Evolutionary conservation across 2,797 vertebrate species (phyloP).

Genomic region (Potorous gilbertii): DNA sequence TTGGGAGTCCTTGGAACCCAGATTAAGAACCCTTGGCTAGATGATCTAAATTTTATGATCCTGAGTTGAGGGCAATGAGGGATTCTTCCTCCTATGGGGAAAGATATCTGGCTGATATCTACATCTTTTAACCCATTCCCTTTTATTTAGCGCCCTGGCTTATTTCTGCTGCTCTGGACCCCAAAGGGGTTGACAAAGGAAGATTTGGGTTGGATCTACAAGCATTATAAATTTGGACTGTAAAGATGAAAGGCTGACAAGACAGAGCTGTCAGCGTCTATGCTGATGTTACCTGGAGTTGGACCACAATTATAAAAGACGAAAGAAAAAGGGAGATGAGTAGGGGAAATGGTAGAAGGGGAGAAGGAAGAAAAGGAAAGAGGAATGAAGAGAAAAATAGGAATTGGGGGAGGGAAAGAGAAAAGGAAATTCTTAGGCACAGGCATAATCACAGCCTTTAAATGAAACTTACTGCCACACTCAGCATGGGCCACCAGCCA

Average conservation of each 20-base stretch:
- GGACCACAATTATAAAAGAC: not conserved
- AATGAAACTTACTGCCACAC: slow-evolving; percentile 47
- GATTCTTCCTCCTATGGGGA: not conserved
- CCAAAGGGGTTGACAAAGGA: not conserved
- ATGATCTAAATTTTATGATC: not conserved
- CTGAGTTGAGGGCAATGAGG: not conserved
- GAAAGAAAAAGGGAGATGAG: not conserved
- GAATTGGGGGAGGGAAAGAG: slow-evolving; percentile 20
- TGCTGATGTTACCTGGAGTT: not conserved
- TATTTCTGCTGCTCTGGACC: accelerated
- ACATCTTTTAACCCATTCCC: not conserved
- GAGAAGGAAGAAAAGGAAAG: not conserved
- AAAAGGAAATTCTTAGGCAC: slow-evolving; percentile 53
- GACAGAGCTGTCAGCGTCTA: not conserved
- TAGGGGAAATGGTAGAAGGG: not conserved
- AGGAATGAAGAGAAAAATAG: not conserved
- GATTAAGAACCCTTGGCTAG: not conserved
- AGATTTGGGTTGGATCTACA: not conserved
- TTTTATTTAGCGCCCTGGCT: not conserved
- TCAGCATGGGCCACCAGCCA: slow-evolving; percentile 64
- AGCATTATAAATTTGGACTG: not conserved
- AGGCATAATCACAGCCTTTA: slow-evolving; percentile 51
- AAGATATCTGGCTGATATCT: not conserved
- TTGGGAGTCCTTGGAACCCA: not conserved
- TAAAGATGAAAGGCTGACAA: not conserved